A percentile compares a stretch with the other conserved stretches of the same genome.
These are phyloP conservation scores for Scrobipalpa atriplicella DNA, from an alignment of 2,888 invertebrate species.

Conservation along the genomic window DNA sequence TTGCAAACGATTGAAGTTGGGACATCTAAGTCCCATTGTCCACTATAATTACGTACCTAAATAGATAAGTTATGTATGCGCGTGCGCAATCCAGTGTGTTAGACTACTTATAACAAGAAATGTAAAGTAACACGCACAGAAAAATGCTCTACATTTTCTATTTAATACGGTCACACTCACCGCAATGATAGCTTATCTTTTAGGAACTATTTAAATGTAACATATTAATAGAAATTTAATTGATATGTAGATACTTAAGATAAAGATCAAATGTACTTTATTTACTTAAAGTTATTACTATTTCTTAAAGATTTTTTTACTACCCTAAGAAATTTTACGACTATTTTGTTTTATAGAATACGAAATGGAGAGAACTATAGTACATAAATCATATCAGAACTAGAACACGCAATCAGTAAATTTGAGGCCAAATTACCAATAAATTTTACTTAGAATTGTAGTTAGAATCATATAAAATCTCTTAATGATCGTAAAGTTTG, in stretches of 20 bases:
- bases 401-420: not conserved
- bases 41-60: conserved; percentile 24
- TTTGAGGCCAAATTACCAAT: conserved; percentile 10
- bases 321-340: no score
- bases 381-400: not conserved
- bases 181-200: not conserved
- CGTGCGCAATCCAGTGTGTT: not conserved
- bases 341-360: no score
- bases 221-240: no score
- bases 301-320: no score
- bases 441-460: not conserved
- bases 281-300: no score
- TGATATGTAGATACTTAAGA: no score
- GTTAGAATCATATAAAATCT: not conserved
- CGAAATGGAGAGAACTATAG: no score
- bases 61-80: conserved; percentile 1
- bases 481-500: conserved; percentile 28
- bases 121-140: not conserved
- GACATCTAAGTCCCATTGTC: conserved; percentile 2
- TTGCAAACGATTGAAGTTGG: conserved; percentile 1
- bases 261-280: no score
- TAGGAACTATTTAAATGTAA: not conserved
- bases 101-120: not conserved
- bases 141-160: not conserved
- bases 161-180: not conserved